Percentiles rank a stretch among this genome's conserved stretches.
phyloP scores from a whole-genome alignment of 2,113 vertebrate genomes.

The Urocitellus parryii region DNA sequence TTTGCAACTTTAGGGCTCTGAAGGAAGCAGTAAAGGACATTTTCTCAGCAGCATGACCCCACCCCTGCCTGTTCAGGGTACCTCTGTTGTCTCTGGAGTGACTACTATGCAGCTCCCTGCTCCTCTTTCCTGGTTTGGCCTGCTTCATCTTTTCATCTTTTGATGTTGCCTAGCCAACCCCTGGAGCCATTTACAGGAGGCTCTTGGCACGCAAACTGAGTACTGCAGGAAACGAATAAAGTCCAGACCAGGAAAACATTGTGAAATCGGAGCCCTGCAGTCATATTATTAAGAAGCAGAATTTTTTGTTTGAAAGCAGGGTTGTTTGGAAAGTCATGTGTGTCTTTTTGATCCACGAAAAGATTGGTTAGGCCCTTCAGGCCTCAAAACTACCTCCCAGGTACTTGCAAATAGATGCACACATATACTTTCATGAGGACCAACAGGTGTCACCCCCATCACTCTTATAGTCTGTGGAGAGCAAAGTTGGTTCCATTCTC shows the following conservation, averaged over 20 bases:
- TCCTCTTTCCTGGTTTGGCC: not conserved
- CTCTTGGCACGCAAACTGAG: not conserved
- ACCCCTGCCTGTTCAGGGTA: not conserved
- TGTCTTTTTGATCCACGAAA: not conserved
- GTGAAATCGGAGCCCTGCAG: not conserved
- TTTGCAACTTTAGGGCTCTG: not conserved
- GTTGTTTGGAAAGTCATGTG: not conserved
- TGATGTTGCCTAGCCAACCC: not conserved
- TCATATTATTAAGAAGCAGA: not conserved
- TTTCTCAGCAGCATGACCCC: not conserved
- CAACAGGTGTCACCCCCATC: fast-evolving
- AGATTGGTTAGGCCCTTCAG: not conserved
- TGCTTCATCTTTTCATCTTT: not conserved
- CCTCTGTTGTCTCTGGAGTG: not conserved
- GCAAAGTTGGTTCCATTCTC: not conserved
- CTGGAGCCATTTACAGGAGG: not conserved
- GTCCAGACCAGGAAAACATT: not conserved
- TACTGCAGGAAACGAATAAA: not conserved
- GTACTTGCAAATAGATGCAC: not conserved
- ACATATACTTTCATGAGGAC: not conserved
- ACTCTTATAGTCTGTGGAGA: not conserved
- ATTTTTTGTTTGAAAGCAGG: not conserved
- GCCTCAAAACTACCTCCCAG: not conserved
- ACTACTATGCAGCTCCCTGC: not conserved
- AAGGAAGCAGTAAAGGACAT: not conserved